Percentiles rank a stretch among this genome's conserved stretches.
These are phyloP conservation scores for Delia radicum DNA, from an alignment of 1,140 invertebrate species.

Conservation along the genomic window DNA sequence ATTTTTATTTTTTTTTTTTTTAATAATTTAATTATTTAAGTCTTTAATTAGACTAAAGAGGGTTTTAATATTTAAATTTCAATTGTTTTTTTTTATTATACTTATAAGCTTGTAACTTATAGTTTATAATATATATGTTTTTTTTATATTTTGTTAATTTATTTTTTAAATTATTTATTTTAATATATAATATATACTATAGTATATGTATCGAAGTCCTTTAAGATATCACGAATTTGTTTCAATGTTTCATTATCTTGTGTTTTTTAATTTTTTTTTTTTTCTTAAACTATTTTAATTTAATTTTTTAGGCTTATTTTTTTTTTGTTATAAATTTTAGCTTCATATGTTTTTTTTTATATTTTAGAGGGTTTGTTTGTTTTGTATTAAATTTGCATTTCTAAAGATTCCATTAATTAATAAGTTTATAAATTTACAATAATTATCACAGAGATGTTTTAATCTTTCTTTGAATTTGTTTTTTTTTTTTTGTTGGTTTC, in stretches of 20 bases:
- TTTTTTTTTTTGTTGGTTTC: constrained; percentile 36
- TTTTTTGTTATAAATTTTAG: constrained; percentile 28
- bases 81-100: constrained; percentile 37
- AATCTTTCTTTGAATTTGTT: constrained; percentile 40
- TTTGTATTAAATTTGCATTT: constrained; percentile 29
- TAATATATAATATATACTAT: constrained; percentile 56
- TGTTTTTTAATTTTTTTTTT: constrained; percentile 35
- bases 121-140: constrained; percentile 34
- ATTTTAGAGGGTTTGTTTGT: constrained; percentile 28
- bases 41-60: constrained; percentile 26
- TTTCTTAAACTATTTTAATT: constrained; percentile 32
- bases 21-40: constrained; percentile 7
- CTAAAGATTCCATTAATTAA: constrained; percentile 25
- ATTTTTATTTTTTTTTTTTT: constrained; percentile 8
- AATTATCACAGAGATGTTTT: constrained; percentile 57
- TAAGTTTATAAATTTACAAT: constrained; percentile 56
- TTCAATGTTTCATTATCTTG: constrained; percentile 54
- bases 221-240: constrained; percentile 57
- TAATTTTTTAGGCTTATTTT: constrained; percentile 24
- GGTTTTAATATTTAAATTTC: constrained; percentile 40
- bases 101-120: constrained; percentile 35
- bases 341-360: constrained; percentile 33
- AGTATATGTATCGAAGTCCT: constrained; percentile 56
- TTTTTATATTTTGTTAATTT: constrained; percentile 35
- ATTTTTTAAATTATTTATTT: constrained; percentile 33